A percentile compares a stretch with the other conserved stretches of the same genome.
phyloP scores from a whole-genome alignment of 2,113 vertebrate species.

The Pleuronectes platessa region DNA sequence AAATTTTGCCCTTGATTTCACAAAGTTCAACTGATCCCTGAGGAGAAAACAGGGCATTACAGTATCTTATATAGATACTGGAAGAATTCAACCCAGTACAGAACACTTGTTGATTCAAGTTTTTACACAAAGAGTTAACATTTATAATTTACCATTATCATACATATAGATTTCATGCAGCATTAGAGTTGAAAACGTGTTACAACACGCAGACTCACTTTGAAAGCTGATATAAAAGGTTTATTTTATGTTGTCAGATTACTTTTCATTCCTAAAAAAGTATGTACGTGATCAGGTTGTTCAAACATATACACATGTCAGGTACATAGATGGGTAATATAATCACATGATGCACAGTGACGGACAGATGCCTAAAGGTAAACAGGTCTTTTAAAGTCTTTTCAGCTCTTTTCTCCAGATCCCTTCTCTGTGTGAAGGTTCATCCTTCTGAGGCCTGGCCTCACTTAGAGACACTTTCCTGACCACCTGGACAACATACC shows the following conservation, averaged over 20 bases:
- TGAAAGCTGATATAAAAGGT: neutral
- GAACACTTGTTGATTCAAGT: neutral
- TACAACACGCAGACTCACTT: neutral
- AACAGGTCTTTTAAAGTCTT: neutral
- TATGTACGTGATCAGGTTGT: neutral
- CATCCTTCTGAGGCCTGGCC: constrained; percentile 26
- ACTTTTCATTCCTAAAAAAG: neutral
- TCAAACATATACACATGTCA: neutral
- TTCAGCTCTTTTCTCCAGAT: constrained; percentile 15
- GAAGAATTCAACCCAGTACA: neutral
- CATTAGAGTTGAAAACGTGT: neutral
- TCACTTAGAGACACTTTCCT: constrained; percentile 31
- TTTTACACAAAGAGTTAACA: neutral
- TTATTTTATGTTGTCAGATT: too few species aligned
- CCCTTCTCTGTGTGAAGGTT: constrained; percentile 21
- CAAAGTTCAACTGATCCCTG: constrained; percentile 1
- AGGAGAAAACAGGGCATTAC: constrained; percentile 16
- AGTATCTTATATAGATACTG: neutral
- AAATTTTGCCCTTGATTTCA: constrained; percentile 10
- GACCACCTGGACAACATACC: constrained; percentile 62
- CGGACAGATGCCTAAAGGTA: neutral
- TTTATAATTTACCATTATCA: neutral
- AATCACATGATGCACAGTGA: neutral
- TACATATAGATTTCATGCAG: neutral
- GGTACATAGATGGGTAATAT: constrained; percentile 1